phyloP scores from a whole-genome alignment of 92 coral and sea anemone species.

The Metridium senile region DNA sequence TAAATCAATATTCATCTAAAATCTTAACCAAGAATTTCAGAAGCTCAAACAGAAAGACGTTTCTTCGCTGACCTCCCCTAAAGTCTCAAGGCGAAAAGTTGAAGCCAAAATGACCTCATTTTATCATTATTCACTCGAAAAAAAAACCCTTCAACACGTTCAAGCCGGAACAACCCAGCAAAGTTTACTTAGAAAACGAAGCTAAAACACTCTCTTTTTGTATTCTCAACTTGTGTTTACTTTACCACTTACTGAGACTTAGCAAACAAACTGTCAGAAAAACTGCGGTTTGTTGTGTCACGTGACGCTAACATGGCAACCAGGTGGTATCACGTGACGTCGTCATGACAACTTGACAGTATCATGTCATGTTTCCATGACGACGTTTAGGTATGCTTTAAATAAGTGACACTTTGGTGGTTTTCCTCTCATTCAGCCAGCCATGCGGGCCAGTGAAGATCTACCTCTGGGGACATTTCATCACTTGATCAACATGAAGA shows the following conservation, averaged over 20 bases:
- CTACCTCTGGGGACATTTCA: too few species aligned
- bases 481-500: background rate
- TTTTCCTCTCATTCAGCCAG: background rate
- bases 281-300: background rate
- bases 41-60: background rate
- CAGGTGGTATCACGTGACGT: background rate
- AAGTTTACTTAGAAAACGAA: background rate
- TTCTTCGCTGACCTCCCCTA: background rate
- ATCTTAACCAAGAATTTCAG: too few species aligned
- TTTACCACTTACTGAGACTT: background rate
- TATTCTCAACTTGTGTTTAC: background rate
- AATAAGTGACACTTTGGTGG: background rate
- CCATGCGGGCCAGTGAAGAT: background rate
- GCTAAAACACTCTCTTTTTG: background rate
- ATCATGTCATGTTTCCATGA: background rate
- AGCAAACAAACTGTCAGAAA: background rate
- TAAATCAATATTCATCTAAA: too few species aligned
- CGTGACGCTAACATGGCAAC: background rate
- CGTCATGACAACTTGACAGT: background rate
- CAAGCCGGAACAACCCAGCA: background rate
- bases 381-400: background rate
- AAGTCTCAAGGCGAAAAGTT: background rate
- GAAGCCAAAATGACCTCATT: background rate
- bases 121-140: background rate
- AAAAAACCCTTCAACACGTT: background rate